Conservation (phyloP, 2,888 invertebrate species). For the Chamaedrilus cognettii region DNA sequence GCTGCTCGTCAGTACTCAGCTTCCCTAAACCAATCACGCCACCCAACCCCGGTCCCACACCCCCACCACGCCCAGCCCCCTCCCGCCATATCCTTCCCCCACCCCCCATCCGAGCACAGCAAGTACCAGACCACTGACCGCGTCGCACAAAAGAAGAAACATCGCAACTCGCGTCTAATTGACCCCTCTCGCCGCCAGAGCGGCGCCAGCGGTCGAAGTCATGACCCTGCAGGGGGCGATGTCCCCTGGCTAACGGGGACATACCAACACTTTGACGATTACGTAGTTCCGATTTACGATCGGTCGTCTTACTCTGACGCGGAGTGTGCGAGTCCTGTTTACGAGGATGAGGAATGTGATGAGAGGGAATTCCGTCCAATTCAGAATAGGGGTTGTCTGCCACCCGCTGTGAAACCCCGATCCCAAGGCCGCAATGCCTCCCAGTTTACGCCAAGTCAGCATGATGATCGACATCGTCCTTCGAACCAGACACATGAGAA, state of each 20-base stretch:
- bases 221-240: background rate
- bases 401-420: no score
- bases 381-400: background rate
- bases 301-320: background rate
- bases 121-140: conserved; percentile 1
- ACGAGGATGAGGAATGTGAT: background rate
- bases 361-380: conserved; percentile 1
- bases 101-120: background rate
- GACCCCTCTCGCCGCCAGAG: background rate
- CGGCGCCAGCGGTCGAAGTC: background rate
- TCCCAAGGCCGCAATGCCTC: no score
- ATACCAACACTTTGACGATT: conserved; percentile 9
- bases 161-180: background rate
- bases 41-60: background rate
- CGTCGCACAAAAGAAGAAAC: background rate
- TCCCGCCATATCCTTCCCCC: background rate
- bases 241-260: background rate
- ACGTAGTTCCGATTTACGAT: background rate
- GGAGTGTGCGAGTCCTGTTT: background rate
- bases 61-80: no score
- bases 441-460: no score
- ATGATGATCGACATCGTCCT: no score
- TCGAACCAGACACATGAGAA: no score
- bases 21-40: no score
- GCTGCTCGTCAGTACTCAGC: no score